Evolutionary conservation across 2,888 invertebrate genomes (phyloP).

Genomic region (Parasteatoda lunata): DNA sequence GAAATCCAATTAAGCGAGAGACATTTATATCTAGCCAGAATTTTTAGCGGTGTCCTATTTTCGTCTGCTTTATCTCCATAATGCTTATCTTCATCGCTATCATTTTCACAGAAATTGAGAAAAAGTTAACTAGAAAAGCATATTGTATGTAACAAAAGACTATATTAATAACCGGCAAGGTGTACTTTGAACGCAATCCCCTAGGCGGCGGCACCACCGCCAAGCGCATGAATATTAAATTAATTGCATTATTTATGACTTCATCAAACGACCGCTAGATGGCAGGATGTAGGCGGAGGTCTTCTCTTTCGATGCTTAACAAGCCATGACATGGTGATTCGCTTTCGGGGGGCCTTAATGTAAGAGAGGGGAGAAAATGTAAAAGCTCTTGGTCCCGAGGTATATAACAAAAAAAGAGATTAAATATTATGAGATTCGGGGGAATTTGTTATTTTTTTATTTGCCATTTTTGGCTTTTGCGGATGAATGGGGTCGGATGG

Average conservation of each 20-base stretch:
- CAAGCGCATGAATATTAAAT: conserved; percentile 64
- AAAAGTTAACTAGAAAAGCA: no score
- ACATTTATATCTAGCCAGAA: no score
- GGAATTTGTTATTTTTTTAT: neutral
- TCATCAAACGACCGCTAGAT: conserved; percentile 34
- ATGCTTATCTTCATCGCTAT: no score
- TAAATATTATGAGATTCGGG: neutral
- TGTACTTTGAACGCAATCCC: neutral
- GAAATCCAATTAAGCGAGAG: no score
- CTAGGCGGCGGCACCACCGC: conserved; percentile 6
- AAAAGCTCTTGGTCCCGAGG: neutral
- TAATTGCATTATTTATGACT: conserved; percentile 64
- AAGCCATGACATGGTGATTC: conserved; percentile 40
- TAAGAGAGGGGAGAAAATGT: neutral
- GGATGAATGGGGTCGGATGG: neutral
- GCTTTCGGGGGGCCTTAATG: neutral
- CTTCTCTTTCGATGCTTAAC: conserved; percentile 35
- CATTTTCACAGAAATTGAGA: no score
- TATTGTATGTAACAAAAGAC: neutral
- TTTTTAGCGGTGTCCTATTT: no score
- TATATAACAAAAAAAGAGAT: neutral
- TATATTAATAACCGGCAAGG: neutral
- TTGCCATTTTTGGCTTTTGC: neutral
- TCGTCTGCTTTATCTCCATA: no score
- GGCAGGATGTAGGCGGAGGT: conserved; percentile 10